Evolutionary conservation across 2,888 invertebrate species (phyloP), one percentile per base, ranked within the genome.

Genomic region (Seira ritae): DNA sequence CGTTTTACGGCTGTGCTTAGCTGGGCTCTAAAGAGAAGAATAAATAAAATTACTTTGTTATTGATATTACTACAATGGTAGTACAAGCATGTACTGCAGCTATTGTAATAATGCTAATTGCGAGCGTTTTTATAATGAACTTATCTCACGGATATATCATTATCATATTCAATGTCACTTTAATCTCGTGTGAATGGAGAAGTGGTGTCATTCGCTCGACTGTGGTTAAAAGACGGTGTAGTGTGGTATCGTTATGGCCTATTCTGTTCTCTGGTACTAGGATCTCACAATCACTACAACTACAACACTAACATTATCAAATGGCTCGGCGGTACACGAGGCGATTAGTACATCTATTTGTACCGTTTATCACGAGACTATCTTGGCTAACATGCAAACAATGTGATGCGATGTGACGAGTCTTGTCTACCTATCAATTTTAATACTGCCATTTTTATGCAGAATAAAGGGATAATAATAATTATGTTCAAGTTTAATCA

Each of bases 161-260:
- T 74, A 74, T 80, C 69, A 74, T 80, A 74, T 23, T 73, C 80
- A 80, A 80, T 80, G 80, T 80, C 80, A 80, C 46, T 50, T 69
- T 31, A 74, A 70, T 62, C 42, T 42, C 70, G 69, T 55, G 12
- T 37, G 68, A 50, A 6, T 79, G 42, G 42, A 42, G 42, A 42
- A 42, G 42, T 42, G 42, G 42, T 42, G 42, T 42, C 42, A 42
- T 42, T 42, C n/a, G n/a, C n/a, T n/a, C 42, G 42, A 42, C 42
- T 42, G 42, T 42, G 42, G n/a, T n/a, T 42, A 42, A 42, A 42
- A 42, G 12, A 42, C n/a, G n/a, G n/a, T n/a, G n/a, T n/a, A n/a
- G n/a, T n/a, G n/a, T n/a, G n/a, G n/a, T n/a, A n/a, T n/a, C n/a
- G n/a, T n/a, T n/a, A n/a, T n/a, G 12, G 42, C 42, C 42, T 12